Evolutionary conservation across 2,113 vertebrate genomes (phyloP).

Genomic region (Cichladusa arquata): DNA sequence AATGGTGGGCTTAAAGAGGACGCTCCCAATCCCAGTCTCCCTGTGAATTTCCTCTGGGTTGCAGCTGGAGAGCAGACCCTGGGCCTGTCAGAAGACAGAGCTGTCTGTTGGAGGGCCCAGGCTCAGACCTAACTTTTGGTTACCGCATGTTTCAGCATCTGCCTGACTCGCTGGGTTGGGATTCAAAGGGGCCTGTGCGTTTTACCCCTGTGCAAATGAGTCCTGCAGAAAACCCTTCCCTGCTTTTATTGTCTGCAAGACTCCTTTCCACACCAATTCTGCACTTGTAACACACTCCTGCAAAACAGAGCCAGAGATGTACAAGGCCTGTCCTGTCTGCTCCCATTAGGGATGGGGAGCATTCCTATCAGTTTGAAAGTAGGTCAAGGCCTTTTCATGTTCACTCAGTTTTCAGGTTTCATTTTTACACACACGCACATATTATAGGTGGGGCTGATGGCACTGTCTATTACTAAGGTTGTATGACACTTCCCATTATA

Average conservation of each 20-base stretch:
- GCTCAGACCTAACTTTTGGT: background rate
- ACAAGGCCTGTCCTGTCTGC: conserved; percentile 47
- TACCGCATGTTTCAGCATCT: conserved; percentile 15
- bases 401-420: conserved; percentile 56
- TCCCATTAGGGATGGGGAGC: conserved; percentile 39
- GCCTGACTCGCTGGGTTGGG: background rate
- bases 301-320: conserved; percentile 47
- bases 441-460: conserved; percentile 33
- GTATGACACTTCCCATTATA: conserved; percentile 34
- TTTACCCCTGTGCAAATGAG: background rate
- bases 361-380: conserved; percentile 20
- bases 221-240: background rate
- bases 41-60: background rate
- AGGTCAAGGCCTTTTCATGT: conserved; percentile 57
- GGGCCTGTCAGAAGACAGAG: background rate
- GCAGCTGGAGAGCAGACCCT: conserved; percentile 24
- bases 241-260: background rate
- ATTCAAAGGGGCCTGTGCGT: background rate
- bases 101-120: background rate
- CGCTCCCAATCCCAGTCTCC: background rate
- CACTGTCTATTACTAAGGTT: conserved; percentile 2
- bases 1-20: background rate
- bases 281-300: background rate
- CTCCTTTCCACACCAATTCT: conserved; percentile 23
- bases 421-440: background rate